phyloP scores from a whole-genome alignment of 2,888 invertebrate species.

The Villa cingulata region DNA sequence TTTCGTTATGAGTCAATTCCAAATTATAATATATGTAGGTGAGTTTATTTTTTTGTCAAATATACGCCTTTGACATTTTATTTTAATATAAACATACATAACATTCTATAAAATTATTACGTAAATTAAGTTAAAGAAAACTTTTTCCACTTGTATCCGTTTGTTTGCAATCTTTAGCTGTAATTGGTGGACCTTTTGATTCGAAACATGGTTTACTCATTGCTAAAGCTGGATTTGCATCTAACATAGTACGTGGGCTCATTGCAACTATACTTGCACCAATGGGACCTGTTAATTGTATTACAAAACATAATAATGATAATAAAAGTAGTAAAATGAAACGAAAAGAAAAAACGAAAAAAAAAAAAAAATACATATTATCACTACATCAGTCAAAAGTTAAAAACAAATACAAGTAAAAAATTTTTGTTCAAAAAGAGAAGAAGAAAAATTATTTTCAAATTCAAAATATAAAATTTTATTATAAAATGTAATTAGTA shows the following conservation, averaged over 20 bases:
- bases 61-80: too few species aligned
- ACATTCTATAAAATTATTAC: background rate
- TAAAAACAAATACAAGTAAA: too few species aligned
- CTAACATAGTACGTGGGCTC: slow-evolving; percentile 35
- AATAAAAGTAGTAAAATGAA: background rate
- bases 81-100: too few species aligned
- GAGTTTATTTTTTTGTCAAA: too few species aligned
- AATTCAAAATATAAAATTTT: too few species aligned
- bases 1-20: too few species aligned
- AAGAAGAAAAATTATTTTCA: too few species aligned
- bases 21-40: too few species aligned
- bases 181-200: slow-evolving; percentile 20
- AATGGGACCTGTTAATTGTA: slow-evolving; percentile 29
- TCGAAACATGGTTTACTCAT: slow-evolving; percentile 36
- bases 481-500: too few species aligned
- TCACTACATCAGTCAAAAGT: too few species aligned
- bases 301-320: background rate
- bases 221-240: slow-evolving; percentile 35
- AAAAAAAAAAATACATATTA: background rate
- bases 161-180: slow-evolving; percentile 13
- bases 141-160: slow-evolving; percentile 12
- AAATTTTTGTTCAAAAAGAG: too few species aligned
- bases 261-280: slow-evolving; percentile 37
- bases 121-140: slow-evolving; percentile 7
- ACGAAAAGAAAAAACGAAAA: background rate